Percentiles rank a stretch among this genome's conserved stretches.
phyloP scores from a whole-genome alignment of 2,888 invertebrate genomes.

The Odontomyia ornata region DNA sequence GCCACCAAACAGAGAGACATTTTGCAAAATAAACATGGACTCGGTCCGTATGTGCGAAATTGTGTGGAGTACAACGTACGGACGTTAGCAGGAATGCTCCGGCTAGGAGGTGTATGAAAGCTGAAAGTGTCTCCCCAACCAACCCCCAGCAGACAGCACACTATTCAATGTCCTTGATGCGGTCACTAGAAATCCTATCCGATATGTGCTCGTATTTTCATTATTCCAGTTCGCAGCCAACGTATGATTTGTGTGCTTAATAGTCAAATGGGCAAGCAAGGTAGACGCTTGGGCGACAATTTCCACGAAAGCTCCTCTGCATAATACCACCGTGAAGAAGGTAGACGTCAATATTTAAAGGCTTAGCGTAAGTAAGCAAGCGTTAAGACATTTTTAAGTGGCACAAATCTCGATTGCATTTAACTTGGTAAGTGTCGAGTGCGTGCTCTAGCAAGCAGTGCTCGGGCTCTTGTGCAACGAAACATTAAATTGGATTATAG shows the following conservation, averaged over 20 bases:
- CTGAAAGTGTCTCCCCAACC: not conserved
- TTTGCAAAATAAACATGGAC: not conserved
- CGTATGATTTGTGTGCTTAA: not conserved
- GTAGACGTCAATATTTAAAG: conserved; percentile 12
- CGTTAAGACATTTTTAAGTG: too few species aligned
- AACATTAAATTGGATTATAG: too few species aligned
- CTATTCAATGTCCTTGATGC: conserved; percentile 12
- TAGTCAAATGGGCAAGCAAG: conserved; percentile 20
- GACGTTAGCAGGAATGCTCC: not conserved
- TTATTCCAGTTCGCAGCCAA: not conserved
- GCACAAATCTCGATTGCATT: too few species aligned
- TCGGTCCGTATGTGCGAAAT: too few species aligned
- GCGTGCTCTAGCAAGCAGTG: too few species aligned
- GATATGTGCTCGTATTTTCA: conserved; percentile 14
- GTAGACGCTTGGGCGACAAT: conserved; percentile 33
- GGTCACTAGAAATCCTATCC: conserved; percentile 34
- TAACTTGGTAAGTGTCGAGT: too few species aligned
- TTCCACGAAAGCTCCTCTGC: not conserved
- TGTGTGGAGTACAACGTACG: too few species aligned
- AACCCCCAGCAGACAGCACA: not conserved
- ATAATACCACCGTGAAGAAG: not conserved
- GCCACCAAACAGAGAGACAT: not conserved
- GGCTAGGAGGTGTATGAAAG: not conserved
- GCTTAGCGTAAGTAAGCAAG: too few species aligned
- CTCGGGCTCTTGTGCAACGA: too few species aligned